Evolutionary conservation across 2,113 vertebrate species (phyloP).

Genomic region (Microtus richardsoni): DNA sequence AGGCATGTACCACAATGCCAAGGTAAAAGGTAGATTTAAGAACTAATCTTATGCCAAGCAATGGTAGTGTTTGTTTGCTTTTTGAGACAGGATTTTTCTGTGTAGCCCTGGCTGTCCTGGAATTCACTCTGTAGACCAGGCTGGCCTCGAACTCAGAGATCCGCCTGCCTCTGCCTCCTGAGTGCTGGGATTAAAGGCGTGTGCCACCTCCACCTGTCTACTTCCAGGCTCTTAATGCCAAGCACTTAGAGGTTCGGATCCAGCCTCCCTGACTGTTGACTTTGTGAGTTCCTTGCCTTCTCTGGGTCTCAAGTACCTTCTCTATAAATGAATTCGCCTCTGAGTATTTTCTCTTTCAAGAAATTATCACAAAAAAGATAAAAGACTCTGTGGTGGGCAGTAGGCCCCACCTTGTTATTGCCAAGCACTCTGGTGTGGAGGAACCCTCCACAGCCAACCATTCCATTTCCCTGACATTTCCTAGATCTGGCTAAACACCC

Average conservation of each 20-base stretch:
- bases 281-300: neutral
- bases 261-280: neutral
- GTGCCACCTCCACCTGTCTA: too few species aligned
- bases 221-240: neutral
- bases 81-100: neutral
- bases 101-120: neutral
- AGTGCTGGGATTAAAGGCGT: neutral
- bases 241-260: neutral
- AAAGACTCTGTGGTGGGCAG: neutral
- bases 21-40: neutral
- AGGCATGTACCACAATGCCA: neutral
- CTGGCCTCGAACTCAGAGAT: neutral
- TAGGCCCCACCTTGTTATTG: neutral
- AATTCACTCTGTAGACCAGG: neutral
- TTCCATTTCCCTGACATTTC: neutral
- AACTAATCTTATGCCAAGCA: neutral
- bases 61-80: neutral
- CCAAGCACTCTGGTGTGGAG: neutral
- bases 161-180: neutral
- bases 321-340: neutral
- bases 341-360: neutral
- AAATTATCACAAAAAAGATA: conserved; percentile 4
- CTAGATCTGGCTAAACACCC: neutral
- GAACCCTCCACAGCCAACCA: neutral
- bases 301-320: neutral